Conservation (phyloP, 1,140 invertebrate species). For the Eubasilissa regina region DNA sequence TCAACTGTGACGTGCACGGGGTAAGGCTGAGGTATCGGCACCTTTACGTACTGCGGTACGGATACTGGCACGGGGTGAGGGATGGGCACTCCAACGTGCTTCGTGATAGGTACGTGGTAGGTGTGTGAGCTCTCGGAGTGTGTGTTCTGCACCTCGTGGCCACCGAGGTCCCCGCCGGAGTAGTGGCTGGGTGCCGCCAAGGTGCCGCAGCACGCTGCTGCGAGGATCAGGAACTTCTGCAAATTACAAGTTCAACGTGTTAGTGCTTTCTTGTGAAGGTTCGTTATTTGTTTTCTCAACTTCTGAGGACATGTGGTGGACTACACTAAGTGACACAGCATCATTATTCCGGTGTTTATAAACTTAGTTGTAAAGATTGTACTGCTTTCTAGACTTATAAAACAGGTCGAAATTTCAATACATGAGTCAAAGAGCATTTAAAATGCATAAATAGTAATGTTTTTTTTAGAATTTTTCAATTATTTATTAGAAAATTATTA, state of each 20-base stretch:
- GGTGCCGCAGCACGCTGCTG: conserved; percentile 35
- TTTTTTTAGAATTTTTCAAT: too few relatives aligned
- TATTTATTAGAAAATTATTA: too few relatives aligned
- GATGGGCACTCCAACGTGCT: conserved; percentile 83
- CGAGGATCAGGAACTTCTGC: conserved; percentile 47
- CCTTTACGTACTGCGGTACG: conserved; percentile 81
- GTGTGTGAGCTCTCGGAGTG: conserved; percentile 79
- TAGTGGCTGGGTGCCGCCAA: conserved; percentile 42
- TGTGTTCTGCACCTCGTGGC: conserved; percentile 67
- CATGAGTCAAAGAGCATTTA: too few relatives aligned
- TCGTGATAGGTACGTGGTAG: conserved; percentile 81
- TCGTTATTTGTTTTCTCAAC: too few relatives aligned
- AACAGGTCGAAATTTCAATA: too few relatives aligned
- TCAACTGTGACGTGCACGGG: conserved; percentile 81
- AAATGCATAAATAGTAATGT: too few relatives aligned
- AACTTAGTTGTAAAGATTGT: too few relatives aligned
- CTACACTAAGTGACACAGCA: too few relatives aligned
- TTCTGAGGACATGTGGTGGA: too few relatives aligned
- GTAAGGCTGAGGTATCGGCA: conserved; percentile 84
- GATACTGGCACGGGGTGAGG: conserved; percentile 83
- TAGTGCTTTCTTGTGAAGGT: too few relatives aligned
- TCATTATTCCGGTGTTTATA: too few relatives aligned
- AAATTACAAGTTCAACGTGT: conserved; percentile 1
- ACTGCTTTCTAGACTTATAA: too few relatives aligned
- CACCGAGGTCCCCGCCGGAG: conserved; percentile 16